phyloP scores from a whole-genome alignment of 2,113 vertebrate species.

The Anguilla japonica region DNA sequence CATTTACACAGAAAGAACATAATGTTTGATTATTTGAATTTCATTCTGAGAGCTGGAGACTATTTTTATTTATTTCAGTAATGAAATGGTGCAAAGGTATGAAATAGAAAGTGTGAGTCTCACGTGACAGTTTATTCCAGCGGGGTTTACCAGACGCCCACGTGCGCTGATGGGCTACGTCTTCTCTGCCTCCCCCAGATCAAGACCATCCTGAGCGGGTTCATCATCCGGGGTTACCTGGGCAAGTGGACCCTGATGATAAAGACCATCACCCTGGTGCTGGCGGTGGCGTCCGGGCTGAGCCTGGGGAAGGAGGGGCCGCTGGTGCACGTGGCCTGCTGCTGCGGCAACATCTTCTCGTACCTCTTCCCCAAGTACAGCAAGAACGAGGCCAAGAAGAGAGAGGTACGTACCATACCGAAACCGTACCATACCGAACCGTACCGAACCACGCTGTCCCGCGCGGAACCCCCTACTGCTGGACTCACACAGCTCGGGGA shows the following conservation, averaged over 20 bases:
- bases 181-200: slow-evolving; percentile 71
- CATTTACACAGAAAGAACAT: not conserved
- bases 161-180: not conserved
- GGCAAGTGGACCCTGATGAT: slow-evolving; percentile 99
- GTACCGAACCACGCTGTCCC: not conserved
- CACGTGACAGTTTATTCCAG: not conserved
- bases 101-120: not conserved
- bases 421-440: no score
- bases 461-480: no score
- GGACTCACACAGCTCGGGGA: not conserved
- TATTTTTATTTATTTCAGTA: not conserved
- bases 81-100: not conserved
- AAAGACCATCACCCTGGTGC: slow-evolving; percentile 95
- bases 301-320: slow-evolving; percentile 98
- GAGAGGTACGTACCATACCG: slow-evolving; percentile 76
- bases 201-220: slow-evolving; percentile 98
- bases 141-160: no score
- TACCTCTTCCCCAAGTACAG: slow-evolving; percentile 99
- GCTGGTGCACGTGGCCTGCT: slow-evolving; percentile 96
- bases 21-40: not conserved
- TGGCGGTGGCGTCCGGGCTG: slow-evolving; percentile 95
- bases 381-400: slow-evolving; percentile 98
- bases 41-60: not conserved
- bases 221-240: slow-evolving; percentile 97
- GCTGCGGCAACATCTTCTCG: slow-evolving; percentile 98